Base-by-base conservation (phyloP, 2,888 invertebrate genomes). In the Drosophila testacea region DNA sequence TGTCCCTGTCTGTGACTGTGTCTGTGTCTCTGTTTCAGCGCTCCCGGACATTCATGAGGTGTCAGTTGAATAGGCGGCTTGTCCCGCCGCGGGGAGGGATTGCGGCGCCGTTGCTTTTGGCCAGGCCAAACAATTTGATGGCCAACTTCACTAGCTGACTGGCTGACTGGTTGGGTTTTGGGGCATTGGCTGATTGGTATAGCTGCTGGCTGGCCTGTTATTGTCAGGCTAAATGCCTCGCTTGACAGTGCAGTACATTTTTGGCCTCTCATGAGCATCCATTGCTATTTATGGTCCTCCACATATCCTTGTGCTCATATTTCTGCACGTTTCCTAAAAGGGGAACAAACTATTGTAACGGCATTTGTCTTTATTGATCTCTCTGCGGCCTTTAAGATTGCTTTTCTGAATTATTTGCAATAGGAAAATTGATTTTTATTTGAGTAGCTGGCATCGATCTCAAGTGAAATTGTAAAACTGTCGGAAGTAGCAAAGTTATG, bases 181-280 rank as follows among this genome's bases (percentile, higher is more conserved):
- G 73, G 38, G 38, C 73, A 73, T 69, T 69, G 77, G 73, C 62
- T 77, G 62, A 75, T 72, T 75, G 69, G 44, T 69, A 64, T 73
- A 69, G 67, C 70, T 41, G 50, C 65, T 30, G 36, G 50, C 65
- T 30, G 36, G 51, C 63, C 65, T 79, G 84, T 85, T 83, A 88
- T 85, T 89, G 88, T 88, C 88, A 79, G 83, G 67, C 88, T 76
- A 88, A 89, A 87, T 85, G 88, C 82, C 68, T 65, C 73, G 48
- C 11, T 57, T 56, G 81, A 71, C 77, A 83, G 73, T 70, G 77
- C 73, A 88, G 90, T 89, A 76, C 80, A 88, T 89, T 78, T 80
- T 75, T 74, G 82, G 78, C 71, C 50, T 44, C 66, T 44, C 66
- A 50, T 57, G 54, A 71, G 77, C 63, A 63, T 70, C 74, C 73